Conservation (phyloP, 2,888 invertebrate genomes). For the Drosophila nigricruria region DNA sequence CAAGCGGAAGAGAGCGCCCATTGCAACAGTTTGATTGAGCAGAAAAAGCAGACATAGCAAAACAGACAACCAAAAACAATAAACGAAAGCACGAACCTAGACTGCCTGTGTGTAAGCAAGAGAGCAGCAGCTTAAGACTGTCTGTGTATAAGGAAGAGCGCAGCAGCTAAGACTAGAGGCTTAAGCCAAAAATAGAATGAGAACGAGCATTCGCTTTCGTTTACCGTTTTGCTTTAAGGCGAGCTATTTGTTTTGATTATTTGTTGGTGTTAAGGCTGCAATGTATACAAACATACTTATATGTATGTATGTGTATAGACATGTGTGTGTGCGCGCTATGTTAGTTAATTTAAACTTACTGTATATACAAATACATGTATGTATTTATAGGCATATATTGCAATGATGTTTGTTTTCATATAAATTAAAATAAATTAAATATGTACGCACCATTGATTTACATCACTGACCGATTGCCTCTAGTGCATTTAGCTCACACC, state of each 20-base stretch:
- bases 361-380: background rate
- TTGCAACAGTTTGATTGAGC: background rate
- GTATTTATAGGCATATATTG: background rate
- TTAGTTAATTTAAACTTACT: background rate
- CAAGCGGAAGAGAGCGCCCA: background rate
- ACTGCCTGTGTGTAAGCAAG: background rate
- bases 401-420: background rate
- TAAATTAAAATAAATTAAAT: constrained; percentile 3
- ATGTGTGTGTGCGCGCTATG: background rate
- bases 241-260: background rate
- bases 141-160: background rate
- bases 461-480: background rate
- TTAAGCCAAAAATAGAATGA: background rate
- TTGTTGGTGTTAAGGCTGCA: background rate
- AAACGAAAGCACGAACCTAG: background rate
- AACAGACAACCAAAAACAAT: background rate
- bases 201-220: background rate
- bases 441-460: constrained; percentile 2
- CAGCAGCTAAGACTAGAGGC: background rate
- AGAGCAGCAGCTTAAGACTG: background rate
- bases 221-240: background rate
- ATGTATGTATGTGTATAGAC: too few species aligned
- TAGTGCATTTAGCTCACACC: background rate
- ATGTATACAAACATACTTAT: background rate
- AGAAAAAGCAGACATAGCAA: constrained; percentile 3